Evolutionary conservation across 2,797 vertebrate species (phyloP).

Genomic region (Microhierax caerulescens): DNA sequence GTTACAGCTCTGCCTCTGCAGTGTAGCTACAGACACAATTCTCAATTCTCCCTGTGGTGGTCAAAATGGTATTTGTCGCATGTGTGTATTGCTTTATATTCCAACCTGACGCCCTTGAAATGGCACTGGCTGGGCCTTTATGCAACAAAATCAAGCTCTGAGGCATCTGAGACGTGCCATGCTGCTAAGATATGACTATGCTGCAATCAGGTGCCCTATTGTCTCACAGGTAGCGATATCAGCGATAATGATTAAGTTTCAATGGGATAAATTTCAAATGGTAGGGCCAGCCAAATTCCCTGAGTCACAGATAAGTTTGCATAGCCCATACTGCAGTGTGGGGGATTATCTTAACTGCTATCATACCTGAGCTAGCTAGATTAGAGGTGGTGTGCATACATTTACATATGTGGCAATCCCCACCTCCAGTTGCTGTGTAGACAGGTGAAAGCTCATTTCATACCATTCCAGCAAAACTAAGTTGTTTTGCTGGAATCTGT

Average conservation of each 20-base stretch:
- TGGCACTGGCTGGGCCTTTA: background rate
- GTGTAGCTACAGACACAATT: background rate
- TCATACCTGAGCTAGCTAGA: background rate
- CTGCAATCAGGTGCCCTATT: background rate
- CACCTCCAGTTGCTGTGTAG: background rate
- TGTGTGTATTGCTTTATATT: background rate
- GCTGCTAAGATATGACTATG: background rate
- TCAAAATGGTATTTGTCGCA: background rate
- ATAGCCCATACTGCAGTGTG: background rate
- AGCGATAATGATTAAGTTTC: background rate
- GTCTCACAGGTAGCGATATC: background rate
- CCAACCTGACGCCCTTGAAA: background rate
- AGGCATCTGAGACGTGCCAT: background rate
- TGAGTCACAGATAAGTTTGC: background rate
- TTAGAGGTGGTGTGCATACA: background rate
- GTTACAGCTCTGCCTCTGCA: background rate
- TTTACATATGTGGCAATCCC: background rate
- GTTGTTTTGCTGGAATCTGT: background rate
- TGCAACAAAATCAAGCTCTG: background rate
- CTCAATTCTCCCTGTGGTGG: background rate
- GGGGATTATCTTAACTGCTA: background rate
- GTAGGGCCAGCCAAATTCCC: background rate
- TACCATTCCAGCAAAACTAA: background rate
- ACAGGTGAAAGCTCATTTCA: background rate
- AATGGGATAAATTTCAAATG: slow-evolving; percentile 1